phyloP scores from a whole-genome alignment of 2,797 vertebrate genomes.

The Diplodus puntazzo region DNA sequence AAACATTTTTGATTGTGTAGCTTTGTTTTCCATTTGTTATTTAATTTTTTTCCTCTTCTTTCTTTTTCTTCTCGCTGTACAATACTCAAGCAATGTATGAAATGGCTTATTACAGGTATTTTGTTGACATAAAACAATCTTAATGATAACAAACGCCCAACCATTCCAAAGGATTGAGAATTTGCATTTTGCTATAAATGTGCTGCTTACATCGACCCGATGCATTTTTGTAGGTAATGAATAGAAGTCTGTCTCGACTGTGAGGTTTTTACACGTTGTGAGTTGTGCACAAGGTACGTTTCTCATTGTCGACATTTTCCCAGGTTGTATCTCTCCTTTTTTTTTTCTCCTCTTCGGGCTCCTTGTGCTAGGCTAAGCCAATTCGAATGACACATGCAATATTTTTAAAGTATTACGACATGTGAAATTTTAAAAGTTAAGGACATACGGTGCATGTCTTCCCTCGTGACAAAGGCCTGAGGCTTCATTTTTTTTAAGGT shows the following conservation, averaged over 20 bases:
- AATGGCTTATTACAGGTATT: conserved; percentile 80
- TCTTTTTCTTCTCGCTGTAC: conserved; percentile 75
- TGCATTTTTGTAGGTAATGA: conserved; percentile 81
- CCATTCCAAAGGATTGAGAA: conserved; percentile 88
- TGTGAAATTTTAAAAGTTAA: conserved; percentile 50
- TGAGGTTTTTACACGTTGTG: conserved; percentile 82
- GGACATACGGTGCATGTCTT: conserved; percentile 62
- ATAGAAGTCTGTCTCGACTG: conserved; percentile 82
- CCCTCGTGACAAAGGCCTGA: conserved; percentile 46
- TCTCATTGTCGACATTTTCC: conserved; percentile 67
- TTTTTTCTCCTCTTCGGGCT: conserved; percentile 49
- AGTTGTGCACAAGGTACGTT: conserved; percentile 85
- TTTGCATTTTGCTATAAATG: conserved; percentile 83
- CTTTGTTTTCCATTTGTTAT: conserved; percentile 75
- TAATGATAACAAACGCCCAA: conserved; percentile 79
- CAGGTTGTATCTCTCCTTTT: conserved; percentile 53
- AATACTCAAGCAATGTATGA: conserved; percentile 77
- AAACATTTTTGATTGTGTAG: conserved; percentile 77
- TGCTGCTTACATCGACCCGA: conserved; percentile 82
- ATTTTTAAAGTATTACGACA: conserved; percentile 51
- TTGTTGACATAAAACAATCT: conserved; percentile 75
- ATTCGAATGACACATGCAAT: conserved; percentile 64
- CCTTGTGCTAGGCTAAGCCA: conserved; percentile 62
- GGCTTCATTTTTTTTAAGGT: conserved; percentile 28
- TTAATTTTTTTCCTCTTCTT: conserved; percentile 62